Evolutionary conservation across 2,888 invertebrate species (phyloP), one percentile per base, ranked within the genome.

Genomic region (Rhamphomyia laevipes): DNA sequence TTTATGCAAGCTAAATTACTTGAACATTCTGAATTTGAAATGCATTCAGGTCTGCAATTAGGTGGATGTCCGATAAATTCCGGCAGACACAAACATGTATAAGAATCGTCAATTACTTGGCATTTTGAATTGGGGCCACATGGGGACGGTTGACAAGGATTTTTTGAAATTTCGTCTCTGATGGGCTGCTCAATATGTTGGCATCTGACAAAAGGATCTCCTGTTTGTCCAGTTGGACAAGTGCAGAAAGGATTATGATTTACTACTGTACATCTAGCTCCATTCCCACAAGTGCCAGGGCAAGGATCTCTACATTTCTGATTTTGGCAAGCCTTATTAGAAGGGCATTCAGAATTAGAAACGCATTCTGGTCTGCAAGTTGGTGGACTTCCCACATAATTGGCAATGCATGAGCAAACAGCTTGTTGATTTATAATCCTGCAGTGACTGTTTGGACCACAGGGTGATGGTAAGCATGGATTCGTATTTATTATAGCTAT

Each of bases 271-370:
- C 88, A 89, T 33, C 75, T 65, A 7, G 88, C 82, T 59, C 76
- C 75, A 6, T 82, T 63, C 38, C 87, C 88, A 64, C 88, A 89
- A 16, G 84, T 77, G 53, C 86, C 88, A 47, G 77, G 77, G 58
- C 86, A 89, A 21, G 89, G 88, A 68, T 89, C 78, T 30, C 80
- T 72, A 63, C 90, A 90, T 71, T 85, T 85, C 59, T 85, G 83
- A 63, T 84, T 84, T 58, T 79, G 80, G 61, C 90, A 90, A 4
- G 88, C 85, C 63, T 80, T 77, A 51, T 80, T 78, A 38, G 80
- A 73, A 17, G 79, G 70, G 66, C 90, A 91, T 64, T 89, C 88
- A 2, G 83, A 75, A 62, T 84, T 88, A 7, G 80, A 78, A 2
- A 81, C 77, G 66, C 89, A 89, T 66, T 88, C 86, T 9, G 85